These are phyloP conservation scores for Scatophagus argus DNA, from an alignment of 2,113 vertebrate species.

Conservation along the genomic window DNA sequence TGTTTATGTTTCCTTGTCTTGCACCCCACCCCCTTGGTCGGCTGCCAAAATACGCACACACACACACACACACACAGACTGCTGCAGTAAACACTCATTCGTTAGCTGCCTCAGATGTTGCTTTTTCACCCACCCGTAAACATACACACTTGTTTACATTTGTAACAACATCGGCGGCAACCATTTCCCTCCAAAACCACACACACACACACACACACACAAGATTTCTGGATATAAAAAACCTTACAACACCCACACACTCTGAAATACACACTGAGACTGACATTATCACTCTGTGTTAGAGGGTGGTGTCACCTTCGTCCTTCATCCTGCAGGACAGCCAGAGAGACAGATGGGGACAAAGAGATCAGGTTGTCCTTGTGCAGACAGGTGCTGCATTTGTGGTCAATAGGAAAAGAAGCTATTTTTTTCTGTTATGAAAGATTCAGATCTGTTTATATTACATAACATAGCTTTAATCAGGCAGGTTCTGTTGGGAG, in stretches of 20 bases:
- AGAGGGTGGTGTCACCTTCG: background rate
- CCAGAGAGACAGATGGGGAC: background rate
- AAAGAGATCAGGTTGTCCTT: background rate
- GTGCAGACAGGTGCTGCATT: background rate
- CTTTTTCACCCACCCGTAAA: slow-evolving; percentile 76
- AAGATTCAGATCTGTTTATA: background rate
- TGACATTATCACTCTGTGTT: slow-evolving; percentile 4
- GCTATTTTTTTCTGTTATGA: no score
- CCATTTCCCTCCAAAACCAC: slow-evolving; percentile 52
- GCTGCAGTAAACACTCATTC: slow-evolving; percentile 74
- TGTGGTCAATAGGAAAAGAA: background rate
- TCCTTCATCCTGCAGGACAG: background rate
- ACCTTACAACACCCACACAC: slow-evolving; percentile 1
- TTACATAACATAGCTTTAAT: background rate
- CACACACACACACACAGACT: slow-evolving; percentile 45
- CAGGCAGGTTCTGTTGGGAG: background rate
- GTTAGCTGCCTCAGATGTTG: slow-evolving; percentile 70
- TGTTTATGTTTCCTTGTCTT: slow-evolving; percentile 58
- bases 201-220: slow-evolving; percentile 39
- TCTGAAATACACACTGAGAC: background rate
- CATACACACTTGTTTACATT: slow-evolving; percentile 78
- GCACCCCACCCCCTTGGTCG: slow-evolving; percentile 51
- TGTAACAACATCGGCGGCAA: slow-evolving; percentile 73
- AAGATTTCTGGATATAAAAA: slow-evolving; percentile 24
- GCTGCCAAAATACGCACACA: slow-evolving; percentile 44